These are phyloP conservation scores for Oenanthe oenanthe DNA, from an alignment of 2,113 vertebrate species.

Conservation along the genomic window DNA sequence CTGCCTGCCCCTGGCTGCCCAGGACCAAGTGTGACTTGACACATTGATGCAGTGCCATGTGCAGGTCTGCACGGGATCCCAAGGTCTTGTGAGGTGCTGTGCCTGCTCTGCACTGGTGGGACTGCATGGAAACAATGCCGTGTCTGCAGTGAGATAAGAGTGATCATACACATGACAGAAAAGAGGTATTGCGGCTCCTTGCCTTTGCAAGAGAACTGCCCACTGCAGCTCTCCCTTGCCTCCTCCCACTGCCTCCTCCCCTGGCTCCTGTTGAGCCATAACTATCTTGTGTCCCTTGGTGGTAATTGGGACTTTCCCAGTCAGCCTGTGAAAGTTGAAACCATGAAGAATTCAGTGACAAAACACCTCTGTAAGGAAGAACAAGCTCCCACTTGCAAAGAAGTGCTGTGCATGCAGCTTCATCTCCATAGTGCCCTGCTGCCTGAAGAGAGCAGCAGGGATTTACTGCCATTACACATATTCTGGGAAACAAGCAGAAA, in stretches of 20 bases:
- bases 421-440: accelerated
- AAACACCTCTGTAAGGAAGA: neutral
- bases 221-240: neutral
- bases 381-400: neutral
- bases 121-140: neutral
- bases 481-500: neutral
- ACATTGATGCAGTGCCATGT: accelerated
- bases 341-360: neutral
- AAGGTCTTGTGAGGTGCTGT: accelerated
- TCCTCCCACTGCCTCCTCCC: no score
- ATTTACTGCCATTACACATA: neutral
- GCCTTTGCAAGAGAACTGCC: neutral
- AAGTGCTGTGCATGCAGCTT: neutral
- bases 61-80: accelerated
- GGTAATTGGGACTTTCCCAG: neutral
- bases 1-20: accelerated
- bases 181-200: accelerated
- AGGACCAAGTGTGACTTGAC: accelerated
- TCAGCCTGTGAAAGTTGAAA: neutral
- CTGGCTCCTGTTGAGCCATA: neutral
- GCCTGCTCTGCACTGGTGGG: neutral
- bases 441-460: neutral
- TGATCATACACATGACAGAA: accelerated
- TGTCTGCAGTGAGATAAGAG: neutral
- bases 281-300: neutral